Conservation (phyloP, 1,140 invertebrate species). For the Megalopta genalis region DNA sequence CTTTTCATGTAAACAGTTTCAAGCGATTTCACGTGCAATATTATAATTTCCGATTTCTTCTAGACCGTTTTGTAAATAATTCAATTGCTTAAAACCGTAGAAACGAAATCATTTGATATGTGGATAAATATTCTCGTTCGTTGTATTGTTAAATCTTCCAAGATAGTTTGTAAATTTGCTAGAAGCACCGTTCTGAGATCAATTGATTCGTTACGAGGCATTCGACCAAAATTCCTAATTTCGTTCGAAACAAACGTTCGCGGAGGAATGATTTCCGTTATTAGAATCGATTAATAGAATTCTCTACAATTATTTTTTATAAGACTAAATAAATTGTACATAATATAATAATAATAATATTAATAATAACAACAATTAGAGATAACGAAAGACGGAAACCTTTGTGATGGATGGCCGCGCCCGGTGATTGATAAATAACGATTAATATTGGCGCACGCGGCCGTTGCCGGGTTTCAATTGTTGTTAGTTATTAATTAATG, state of each 20-base stretch:
- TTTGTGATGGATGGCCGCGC: constrained; percentile 39
- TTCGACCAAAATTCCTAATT: neutral
- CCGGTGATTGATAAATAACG: constrained; percentile 13
- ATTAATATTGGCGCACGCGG: neutral
- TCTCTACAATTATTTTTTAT: constrained; percentile 32
- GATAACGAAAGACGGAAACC: constrained; percentile 29
- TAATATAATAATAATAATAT: constrained; percentile 28
- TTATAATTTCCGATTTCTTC: neutral
- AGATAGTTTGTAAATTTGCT: neutral
- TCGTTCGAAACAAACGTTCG: neutral
- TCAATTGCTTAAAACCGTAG: neutral
- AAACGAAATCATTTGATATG: neutral
- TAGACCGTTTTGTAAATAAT: neutral
- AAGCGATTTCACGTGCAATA: constrained; percentile 6
- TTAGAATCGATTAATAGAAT: neutral
- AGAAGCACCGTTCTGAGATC: neutral
- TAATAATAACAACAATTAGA: constrained; percentile 28
- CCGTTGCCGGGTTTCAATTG: neutral
- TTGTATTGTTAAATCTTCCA: neutral
- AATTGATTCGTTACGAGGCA: neutral
- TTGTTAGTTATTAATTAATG: constrained; percentile 17
- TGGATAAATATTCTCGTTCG: neutral
- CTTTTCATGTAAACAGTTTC: neutral
- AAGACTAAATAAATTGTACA: constrained; percentile 36
- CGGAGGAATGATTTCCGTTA: neutral